These are phyloP conservation scores for Peucedramus taeniatus DNA, from an alignment of 2,113 vertebrate genomes.

Conservation along the genomic window DNA sequence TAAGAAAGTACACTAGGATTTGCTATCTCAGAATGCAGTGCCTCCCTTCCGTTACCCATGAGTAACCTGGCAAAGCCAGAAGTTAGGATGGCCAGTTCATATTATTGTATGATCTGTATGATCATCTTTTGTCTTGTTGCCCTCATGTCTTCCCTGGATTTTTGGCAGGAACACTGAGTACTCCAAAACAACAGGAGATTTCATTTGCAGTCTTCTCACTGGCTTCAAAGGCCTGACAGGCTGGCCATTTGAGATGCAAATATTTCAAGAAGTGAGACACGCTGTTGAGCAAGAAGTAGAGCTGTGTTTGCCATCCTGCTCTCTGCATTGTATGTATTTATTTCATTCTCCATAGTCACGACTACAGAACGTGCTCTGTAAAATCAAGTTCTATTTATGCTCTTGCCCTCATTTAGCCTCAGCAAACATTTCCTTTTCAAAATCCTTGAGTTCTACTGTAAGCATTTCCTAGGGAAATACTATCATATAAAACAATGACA, in stretches of 20 bases:
- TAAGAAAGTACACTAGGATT: neutral
- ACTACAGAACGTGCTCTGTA: neutral
- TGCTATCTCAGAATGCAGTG: neutral
- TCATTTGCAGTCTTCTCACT: neutral
- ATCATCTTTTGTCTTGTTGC: neutral
- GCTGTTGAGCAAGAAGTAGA: neutral
- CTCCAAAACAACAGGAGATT: neutral
- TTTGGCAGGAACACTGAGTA: neutral
- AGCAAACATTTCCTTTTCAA: neutral
- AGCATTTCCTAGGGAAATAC: neutral
- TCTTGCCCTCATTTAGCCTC: neutral
- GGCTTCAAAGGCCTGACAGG: neutral
- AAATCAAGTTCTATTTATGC: neutral
- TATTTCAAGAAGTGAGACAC: neutral
- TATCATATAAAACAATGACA: neutral
- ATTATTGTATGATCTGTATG: neutral
- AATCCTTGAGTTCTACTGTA: neutral
- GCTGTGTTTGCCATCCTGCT: neutral
- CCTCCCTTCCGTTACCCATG: neutral
- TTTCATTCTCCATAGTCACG: neutral
- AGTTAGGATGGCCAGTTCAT: neutral
- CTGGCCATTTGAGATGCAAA: neutral
- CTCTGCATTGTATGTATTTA: conserved; percentile 15
- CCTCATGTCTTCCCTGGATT: neutral
- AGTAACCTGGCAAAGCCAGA: neutral